A percentile compares a stretch with the other conserved stretches of the same genome.
phyloP scores from a whole-genome alignment of 2,113 vertebrate genomes.

The Hippolais icterina region DNA sequence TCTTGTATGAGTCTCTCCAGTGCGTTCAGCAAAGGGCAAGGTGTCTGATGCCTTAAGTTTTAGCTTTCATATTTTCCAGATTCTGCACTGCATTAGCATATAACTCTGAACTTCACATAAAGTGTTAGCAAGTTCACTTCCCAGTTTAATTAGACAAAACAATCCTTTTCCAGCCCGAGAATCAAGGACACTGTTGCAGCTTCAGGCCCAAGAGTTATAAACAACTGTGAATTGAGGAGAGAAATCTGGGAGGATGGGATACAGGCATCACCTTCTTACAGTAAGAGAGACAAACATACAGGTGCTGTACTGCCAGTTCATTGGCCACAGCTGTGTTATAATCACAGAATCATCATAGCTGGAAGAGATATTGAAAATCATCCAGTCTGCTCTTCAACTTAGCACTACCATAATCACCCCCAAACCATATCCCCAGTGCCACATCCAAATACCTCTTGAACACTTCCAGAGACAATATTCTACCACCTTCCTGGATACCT shows the following conservation, averaged over 20 bases:
- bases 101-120: not conserved
- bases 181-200: not conserved
- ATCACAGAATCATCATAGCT: not conserved
- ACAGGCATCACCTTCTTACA: not conserved
- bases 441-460: not conserved
- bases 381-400: not conserved
- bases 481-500: not conserved
- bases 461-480: not conserved
- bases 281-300: not conserved
- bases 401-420: not conserved
- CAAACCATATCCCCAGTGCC: not conserved
- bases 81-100: not conserved
- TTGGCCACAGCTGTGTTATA: not conserved
- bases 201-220: not conserved
- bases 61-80: not conserved
- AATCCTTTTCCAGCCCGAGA: not conserved
- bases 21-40: not conserved
- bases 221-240: not conserved
- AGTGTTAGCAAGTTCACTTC: not conserved
- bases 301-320: not conserved
- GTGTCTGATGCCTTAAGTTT: not conserved
- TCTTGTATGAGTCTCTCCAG: not conserved
- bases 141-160: not conserved
- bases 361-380: not conserved
- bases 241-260: not conserved